phyloP scores from a whole-genome alignment of 2,113 vertebrate genomes.

The Scatophagus argus region DNA sequence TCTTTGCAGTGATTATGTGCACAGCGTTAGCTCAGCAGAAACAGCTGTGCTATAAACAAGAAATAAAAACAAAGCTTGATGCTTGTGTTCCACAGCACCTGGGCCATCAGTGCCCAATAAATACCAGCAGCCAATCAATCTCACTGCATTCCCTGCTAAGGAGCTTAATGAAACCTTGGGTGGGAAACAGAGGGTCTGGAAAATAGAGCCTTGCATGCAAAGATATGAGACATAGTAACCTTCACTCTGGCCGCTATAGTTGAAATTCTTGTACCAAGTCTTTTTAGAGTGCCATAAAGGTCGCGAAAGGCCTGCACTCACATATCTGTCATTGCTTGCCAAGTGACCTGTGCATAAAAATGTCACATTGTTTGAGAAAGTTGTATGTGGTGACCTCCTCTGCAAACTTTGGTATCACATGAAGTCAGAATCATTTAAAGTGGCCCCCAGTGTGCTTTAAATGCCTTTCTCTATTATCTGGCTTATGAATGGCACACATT shows the following conservation, averaged over 20 bases:
- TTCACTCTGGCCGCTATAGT: constrained; percentile 37
- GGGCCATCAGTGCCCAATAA: constrained; percentile 81
- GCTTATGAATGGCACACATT: constrained; percentile 29
- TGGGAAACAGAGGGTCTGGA: constrained; percentile 41
- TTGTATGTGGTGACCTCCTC: constrained; percentile 51
- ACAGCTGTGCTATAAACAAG: constrained; percentile 83
- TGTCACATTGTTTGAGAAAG: constrained; percentile 67
- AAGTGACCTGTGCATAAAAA: constrained; percentile 74
- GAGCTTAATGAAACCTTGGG: constrained; percentile 65
- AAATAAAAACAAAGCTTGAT: constrained; percentile 80
- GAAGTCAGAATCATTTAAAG: constrained; percentile 77
- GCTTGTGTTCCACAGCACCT: constrained; percentile 77
- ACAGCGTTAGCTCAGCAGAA: constrained; percentile 68
- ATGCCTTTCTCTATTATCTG: constrained; percentile 46
- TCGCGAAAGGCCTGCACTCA: constrained; percentile 53
- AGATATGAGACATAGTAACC: constrained; percentile 56
- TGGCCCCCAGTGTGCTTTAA: constrained; percentile 36
- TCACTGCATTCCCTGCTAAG: constrained; percentile 48
- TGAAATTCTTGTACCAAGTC: constrained; percentile 53
- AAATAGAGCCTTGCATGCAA: constrained; percentile 46
- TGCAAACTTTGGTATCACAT: constrained; percentile 73
- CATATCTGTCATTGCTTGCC: constrained; percentile 60
- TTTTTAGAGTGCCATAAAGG: constrained; percentile 65
- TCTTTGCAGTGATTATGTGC: constrained; percentile 74
- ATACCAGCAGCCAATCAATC: constrained; percentile 74